These are phyloP conservation scores for Zaprionus capensis DNA, from an alignment of 1,140 invertebrate species.

Conservation along the genomic window DNA sequence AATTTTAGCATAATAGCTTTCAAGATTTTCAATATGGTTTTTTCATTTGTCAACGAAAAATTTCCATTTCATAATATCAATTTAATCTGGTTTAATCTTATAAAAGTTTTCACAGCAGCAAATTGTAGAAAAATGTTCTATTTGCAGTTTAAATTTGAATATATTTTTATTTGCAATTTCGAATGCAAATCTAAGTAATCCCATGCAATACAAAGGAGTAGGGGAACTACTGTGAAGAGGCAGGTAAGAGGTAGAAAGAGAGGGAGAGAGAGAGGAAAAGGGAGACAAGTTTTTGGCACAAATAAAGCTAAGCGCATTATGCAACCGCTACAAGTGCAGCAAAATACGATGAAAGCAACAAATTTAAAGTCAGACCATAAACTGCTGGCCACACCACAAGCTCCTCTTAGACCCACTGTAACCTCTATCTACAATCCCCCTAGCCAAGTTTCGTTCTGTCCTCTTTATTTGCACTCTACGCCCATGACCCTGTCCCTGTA, in stretches of 20 bases:
- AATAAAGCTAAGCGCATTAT: conserved; percentile 50
- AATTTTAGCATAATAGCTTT: background rate
- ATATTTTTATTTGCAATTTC: conserved; percentile 25
- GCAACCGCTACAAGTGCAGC: conserved; percentile 21
- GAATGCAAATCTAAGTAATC: conserved; percentile 30
- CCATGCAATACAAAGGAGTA: conserved; percentile 4
- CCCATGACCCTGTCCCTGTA: background rate
- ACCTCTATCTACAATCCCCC: background rate
- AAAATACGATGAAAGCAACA: conserved; percentile 32
- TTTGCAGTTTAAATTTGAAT: conserved; percentile 24
- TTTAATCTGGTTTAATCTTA: conserved; percentile 8
- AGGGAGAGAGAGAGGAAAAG: background rate
- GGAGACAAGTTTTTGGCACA: conserved; percentile 16
- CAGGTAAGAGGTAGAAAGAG: background rate
- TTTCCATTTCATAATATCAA: conserved; percentile 1
- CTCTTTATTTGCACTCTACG: background rate
- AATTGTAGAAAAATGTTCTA: background rate
- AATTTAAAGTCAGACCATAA: conserved; percentile 50
- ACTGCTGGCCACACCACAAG: conserved; percentile 24
- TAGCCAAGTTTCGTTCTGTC: too few relatives aligned
- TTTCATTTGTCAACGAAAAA: background rate
- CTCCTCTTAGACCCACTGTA: background rate
- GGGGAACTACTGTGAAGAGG: background rate
- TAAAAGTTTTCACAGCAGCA: background rate
- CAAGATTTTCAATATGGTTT: background rate